Base-by-base conservation (phyloP, 2,113 vertebrate species). In the Perca fluviatilis region DNA sequence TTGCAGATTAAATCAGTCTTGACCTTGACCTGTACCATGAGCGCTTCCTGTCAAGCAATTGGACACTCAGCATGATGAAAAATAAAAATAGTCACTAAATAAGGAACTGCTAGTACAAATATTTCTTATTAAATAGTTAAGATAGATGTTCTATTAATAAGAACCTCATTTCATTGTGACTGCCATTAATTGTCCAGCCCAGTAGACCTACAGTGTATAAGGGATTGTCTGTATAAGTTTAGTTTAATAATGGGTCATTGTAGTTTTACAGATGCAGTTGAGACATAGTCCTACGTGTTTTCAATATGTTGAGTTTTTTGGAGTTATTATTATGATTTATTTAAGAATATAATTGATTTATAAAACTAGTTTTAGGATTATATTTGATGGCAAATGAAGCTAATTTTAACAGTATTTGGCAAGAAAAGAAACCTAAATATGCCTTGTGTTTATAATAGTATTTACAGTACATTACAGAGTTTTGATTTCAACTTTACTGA, bases 1-100 rank as follows among this genome's bases (percentile, higher is more conserved):
- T 36, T 7, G 21, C 30, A 65, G 49, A 71, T 83, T 40, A 66
- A 72, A 78, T 77, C 43, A n/a, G 21, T 74, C 47, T 79, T 61
- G 56, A 74, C 69, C 77, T 62, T 60, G 51, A 18, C 18, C 6
- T 50, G 27, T 43, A 51, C n/a, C 10, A 33, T 15, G 47, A 75
- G 57, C 23, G 16, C 33, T 61, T 12, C 5, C 27, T 50, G 30
- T 75, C 7, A 10, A 75, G 60, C 70, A 58, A 70, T 14, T 12
- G 66, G 40, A 58, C 49, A 62, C 36, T 56, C 56, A 63, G 63
- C 57, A 14, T 13, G 21, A 19, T 27, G 3, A 27, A 49, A 40
- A 49, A 40, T 62, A 18, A 40, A 74, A 56, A 47, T 19, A 60
- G 43, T 46, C 21, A 51, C 30, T 56, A 50, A 54, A 49, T 36